Percentiles rank a stretch among this genome's conserved stretches.
These are phyloP conservation scores for Neomonachus schauinslandi DNA, from an alignment of 2,113 vertebrate genomes.

Conservation along the genomic window DNA sequence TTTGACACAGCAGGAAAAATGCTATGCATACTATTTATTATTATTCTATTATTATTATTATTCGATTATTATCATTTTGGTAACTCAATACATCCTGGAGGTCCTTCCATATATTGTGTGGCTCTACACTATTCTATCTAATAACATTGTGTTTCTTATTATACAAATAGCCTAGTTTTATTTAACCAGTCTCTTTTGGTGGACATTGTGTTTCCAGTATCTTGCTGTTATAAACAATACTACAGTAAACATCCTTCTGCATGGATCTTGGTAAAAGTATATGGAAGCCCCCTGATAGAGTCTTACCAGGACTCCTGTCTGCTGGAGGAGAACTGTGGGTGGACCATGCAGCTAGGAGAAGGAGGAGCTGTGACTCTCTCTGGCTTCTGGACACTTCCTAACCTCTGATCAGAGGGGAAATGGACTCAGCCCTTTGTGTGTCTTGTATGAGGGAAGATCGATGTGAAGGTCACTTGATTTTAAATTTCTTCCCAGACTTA, in stretches of 20 bases:
- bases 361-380: not conserved
- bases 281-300: not conserved
- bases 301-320: not conserved
- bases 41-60: not conserved
- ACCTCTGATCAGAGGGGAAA: not conserved
- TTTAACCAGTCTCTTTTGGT: not conserved
- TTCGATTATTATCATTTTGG: not conserved
- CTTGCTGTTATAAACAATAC: not conserved
- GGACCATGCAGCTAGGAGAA: not conserved
- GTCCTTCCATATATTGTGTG: not conserved
- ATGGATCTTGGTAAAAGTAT: not conserved
- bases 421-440: not conserved
- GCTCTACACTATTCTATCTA: not conserved
- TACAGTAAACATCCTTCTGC: not conserved
- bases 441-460: not conserved
- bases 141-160: not conserved
- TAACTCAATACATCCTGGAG: not conserved
- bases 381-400: not conserved
- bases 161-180: not conserved
- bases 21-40: not conserved
- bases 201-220: not conserved
- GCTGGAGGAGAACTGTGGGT: not conserved
- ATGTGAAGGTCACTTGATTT: not conserved
- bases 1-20: not conserved
- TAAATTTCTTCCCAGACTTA: not conserved